A percentile compares a stretch with the other conserved stretches of the same genome.
Evolutionary conservation across 2,797 vertebrate genomes (phyloP).

Genomic region (Anniella stebbinsi): DNA sequence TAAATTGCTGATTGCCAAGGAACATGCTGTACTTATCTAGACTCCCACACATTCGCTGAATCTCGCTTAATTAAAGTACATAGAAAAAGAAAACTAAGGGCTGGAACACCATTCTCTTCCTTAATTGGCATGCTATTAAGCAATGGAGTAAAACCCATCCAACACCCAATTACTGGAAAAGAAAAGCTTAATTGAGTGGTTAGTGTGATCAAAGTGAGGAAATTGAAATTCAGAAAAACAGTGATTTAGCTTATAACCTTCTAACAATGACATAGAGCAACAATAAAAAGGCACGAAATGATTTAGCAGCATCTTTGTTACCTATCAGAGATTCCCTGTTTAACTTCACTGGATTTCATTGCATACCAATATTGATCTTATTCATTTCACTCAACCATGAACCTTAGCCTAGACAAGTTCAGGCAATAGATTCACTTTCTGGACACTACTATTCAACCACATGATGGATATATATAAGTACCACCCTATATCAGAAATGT

Average conservation of each 20-base stretch:
- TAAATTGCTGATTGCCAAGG: constrained; percentile 54
- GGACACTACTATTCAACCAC: not conserved
- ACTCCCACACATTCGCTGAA: constrained; percentile 15
- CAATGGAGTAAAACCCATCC: constrained; percentile 26
- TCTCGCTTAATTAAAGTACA: constrained; percentile 51
- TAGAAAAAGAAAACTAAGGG: constrained; percentile 50
- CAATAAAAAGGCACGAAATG: not conserved
- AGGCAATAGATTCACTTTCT: not conserved
- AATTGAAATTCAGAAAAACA: constrained; percentile 28
- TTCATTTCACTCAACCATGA: not conserved
- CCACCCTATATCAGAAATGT: not conserved
- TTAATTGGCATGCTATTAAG: constrained; percentile 43
- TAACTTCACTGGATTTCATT: not conserved
- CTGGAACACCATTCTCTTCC: constrained; percentile 10
- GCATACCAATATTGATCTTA: not conserved
- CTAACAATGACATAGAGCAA: constrained; percentile 35
- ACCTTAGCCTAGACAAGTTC: not conserved
- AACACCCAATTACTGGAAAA: not conserved
- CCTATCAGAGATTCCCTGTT: not conserved
- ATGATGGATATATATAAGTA: not conserved
- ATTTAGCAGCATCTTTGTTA: not conserved
- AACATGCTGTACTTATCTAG: constrained; percentile 39
- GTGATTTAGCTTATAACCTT: constrained; percentile 12
- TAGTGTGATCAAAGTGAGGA: constrained; percentile 43
- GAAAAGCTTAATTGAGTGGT: constrained; percentile 13